A percentile compares a stretch with the other conserved stretches of the same genome.
Conservation (phyloP, 2,797 vertebrate species). For the Otolemur crassicaudatus region DNA sequence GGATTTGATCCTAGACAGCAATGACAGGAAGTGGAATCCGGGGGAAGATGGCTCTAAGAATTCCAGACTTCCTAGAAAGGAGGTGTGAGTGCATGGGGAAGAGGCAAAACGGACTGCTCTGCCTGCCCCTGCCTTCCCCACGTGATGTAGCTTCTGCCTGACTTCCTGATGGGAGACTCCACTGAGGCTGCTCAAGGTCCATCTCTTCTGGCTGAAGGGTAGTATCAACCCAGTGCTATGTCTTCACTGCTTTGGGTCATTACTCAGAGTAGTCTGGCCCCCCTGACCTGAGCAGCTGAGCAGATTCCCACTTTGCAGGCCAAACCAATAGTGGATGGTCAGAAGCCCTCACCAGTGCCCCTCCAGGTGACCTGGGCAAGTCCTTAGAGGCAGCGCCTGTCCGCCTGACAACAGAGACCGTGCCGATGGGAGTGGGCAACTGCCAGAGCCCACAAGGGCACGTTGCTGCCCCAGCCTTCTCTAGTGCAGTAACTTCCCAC, state of each 20-base stretch:
- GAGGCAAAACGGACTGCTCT: accelerated
- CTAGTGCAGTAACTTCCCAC: neutral
- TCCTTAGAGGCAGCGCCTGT: neutral
- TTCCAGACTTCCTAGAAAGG: neutral
- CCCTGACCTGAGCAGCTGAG: neutral
- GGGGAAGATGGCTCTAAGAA: neutral
- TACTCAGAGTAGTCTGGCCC: neutral
- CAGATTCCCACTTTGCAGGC: neutral
- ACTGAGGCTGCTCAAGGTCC: neutral
- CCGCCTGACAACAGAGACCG: neutral
- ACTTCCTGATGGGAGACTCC: no score
- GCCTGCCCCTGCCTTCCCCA: no score
- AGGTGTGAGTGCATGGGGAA: neutral
- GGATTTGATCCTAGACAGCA: no score
- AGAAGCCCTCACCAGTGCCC: neutral
- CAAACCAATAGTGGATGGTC: neutral
- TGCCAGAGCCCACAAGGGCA: neutral
- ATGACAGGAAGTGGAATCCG: accelerated
- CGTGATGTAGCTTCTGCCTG: accelerated
- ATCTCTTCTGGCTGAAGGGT: neutral
- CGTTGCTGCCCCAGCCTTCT: accelerated
- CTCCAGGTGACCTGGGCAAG: neutral
- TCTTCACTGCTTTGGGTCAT: neutral
- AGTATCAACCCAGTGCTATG: no score
- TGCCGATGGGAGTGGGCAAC: neutral